Evolutionary conservation across 2,797 vertebrate species (phyloP).

Genomic region (Acanthurus lineatus): DNA sequence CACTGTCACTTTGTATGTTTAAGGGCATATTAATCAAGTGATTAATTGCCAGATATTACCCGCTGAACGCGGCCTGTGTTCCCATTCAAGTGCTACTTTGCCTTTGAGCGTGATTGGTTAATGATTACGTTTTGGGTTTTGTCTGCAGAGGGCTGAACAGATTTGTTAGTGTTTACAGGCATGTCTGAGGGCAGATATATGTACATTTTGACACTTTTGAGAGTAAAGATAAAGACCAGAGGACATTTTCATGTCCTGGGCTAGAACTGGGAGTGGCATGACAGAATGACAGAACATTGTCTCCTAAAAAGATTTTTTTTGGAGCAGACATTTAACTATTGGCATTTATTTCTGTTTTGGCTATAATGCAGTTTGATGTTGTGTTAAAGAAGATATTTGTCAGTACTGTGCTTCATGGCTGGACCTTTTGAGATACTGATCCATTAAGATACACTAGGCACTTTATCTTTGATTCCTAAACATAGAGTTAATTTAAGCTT

Average conservation of each 20-base stretch:
- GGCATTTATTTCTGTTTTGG: neutral
- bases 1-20: slow-evolving; percentile 94
- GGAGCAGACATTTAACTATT: neutral
- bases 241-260: slow-evolving; percentile 28
- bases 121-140: slow-evolving; percentile 87
- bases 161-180: slow-evolving; percentile 46
- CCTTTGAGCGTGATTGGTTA: slow-evolving; percentile 92
- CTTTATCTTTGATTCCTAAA: neutral
- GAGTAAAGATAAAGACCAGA: slow-evolving; percentile 27
- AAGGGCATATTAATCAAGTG: slow-evolving; percentile 99
- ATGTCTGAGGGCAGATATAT: slow-evolving; percentile 16
- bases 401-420: neutral
- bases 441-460: neutral
- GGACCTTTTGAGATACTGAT: neutral
- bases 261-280: neutral
- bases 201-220: slow-evolving; percentile 21
- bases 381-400: neutral
- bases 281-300: slow-evolving; percentile 5
- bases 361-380: neutral
- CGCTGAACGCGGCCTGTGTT: slow-evolving; percentile 91
- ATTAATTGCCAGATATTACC: slow-evolving; percentile 97
- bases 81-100: slow-evolving; percentile 89
- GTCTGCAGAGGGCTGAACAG: slow-evolving; percentile 54
- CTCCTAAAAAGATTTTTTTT: neutral
- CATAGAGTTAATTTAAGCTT: neutral